Conservation (phyloP, 2,113 vertebrate genomes). For the Panurus biarmicus region DNA sequence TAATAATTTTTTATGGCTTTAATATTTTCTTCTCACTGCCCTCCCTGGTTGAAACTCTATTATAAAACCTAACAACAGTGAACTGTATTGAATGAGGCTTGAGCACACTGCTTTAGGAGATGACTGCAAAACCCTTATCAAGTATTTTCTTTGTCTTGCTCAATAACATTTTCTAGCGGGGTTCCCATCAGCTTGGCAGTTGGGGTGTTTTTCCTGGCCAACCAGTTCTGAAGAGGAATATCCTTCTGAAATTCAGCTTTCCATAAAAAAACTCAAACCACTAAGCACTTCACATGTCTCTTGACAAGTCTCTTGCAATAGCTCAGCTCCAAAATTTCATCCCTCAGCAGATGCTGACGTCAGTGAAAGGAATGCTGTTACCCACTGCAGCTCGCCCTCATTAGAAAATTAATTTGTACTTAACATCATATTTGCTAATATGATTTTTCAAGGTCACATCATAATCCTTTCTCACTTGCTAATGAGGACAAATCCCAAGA, state of each 20-base stretch:
- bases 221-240: neutral
- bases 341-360: slow-evolving; percentile 6
- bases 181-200: neutral
- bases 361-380: neutral
- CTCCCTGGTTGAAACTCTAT: neutral
- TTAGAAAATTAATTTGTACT: slow-evolving; percentile 61
- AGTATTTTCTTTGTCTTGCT: neutral
- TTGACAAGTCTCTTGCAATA: neutral
- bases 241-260: neutral
- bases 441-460: slow-evolving; percentile 52
- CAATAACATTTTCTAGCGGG: neutral
- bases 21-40: neutral
- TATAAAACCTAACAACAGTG: neutral
- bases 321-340: neutral
- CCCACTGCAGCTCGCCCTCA: slow-evolving; percentile 26
- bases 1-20: neutral
- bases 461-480: slow-evolving; percentile 40
- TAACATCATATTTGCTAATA: slow-evolving; percentile 46
- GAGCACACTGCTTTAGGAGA: neutral
- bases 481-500: slow-evolving; percentile 61
- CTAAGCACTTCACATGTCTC: neutral
- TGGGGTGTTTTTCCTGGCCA: neutral
- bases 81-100: neutral
- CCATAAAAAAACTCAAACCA: neutral
- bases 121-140: neutral